Evolutionary conservation across 1,140 invertebrate species (phyloP), one percentile per base, ranked within the genome.

Genomic region (Dufourea novaeangliae): DNA sequence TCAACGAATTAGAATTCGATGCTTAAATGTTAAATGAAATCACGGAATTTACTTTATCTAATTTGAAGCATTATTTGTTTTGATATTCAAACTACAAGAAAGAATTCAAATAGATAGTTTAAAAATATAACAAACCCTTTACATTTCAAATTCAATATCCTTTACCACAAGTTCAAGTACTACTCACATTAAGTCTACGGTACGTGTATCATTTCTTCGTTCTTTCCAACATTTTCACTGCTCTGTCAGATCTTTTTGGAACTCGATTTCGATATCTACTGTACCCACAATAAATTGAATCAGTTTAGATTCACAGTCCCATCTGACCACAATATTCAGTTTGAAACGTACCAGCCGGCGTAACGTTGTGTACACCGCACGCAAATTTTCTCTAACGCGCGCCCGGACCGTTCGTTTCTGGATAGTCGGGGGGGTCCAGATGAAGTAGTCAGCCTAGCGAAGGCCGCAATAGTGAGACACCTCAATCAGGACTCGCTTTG

Each of bases 401-500:
- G 79, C 75, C 57, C 82, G 39, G 66, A 46, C 39, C 39, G 64
- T 54, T 73, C 78, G 64, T 52, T 68, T 29, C 22, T 41, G 29
- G 54, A 68, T 71, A 71, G 78, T 46, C 72, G 37, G 59, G 57
- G 37, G 59, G 57, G 34, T 37, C 41, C 62, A 56, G 64, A 81
- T 64, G 70, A 77, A 52, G 80, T 71, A 85, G 74, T 80, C 70
- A 76, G 74, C 39, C 73, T 85, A 62, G 77, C 68, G 74, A 78
- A 82, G 81, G 84, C 72, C 76, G 84, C 84, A 86, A 84, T 78
- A 75, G 78, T 61, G 83, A n/a, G 84, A 83, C 81, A 85, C 88
- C 82, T 90, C 89, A 91, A 92, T 92, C 89, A 89, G 88, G 88
- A 87, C 82, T 87, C 73, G 86, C 88, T 87, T 88, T 88, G 80